phyloP scores from a whole-genome alignment of 2,888 invertebrate genomes.

The Apocheima hispidaria region DNA sequence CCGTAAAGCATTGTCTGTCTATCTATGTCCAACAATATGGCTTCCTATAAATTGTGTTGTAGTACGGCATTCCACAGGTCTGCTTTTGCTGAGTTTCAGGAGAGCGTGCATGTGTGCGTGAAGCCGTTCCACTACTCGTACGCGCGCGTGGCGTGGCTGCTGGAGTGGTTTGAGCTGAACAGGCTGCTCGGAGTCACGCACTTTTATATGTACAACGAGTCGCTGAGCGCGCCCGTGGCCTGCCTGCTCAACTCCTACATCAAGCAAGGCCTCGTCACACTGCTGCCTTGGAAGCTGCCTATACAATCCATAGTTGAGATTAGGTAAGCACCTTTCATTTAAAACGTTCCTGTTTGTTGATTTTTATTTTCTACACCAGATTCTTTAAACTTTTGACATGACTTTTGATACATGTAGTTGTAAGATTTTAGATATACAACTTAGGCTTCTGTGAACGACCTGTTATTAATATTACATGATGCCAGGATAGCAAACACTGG shows the following conservation, averaged over 20 bases:
- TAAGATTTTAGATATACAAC: too few relatives aligned
- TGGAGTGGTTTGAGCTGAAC: slow-evolving; percentile 96
- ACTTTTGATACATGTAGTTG: too few relatives aligned
- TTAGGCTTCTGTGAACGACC: not conserved
- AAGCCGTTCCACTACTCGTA: slow-evolving; percentile 96
- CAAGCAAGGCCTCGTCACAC: slow-evolving; percentile 88
- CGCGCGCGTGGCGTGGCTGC: slow-evolving; percentile 92
- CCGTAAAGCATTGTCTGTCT: too few relatives aligned
- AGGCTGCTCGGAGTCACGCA: slow-evolving; percentile 93
- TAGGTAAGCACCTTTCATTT: slow-evolving; percentile 56
- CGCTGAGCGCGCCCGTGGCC: slow-evolving; percentile 91
- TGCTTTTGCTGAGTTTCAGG: slow-evolving; percentile 59
- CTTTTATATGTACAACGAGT: slow-evolving; percentile 96
- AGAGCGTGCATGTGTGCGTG: slow-evolving; percentile 92
- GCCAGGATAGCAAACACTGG: not conserved
- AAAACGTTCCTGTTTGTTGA: too few relatives aligned
- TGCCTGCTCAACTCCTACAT: slow-evolving; percentile 91
- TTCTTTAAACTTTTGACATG: too few relatives aligned
- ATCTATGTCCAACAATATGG: too few relatives aligned
- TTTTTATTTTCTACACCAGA: too few relatives aligned
- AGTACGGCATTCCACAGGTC: not conserved
- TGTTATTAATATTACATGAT: not conserved
- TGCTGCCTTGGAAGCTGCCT: slow-evolving; percentile 94
- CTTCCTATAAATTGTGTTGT: not conserved
- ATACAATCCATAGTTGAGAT: slow-evolving; percentile 96